Evolutionary conservation across 2,888 invertebrate genomes (phyloP).

Genomic region (Agrypnus murinus): DNA sequence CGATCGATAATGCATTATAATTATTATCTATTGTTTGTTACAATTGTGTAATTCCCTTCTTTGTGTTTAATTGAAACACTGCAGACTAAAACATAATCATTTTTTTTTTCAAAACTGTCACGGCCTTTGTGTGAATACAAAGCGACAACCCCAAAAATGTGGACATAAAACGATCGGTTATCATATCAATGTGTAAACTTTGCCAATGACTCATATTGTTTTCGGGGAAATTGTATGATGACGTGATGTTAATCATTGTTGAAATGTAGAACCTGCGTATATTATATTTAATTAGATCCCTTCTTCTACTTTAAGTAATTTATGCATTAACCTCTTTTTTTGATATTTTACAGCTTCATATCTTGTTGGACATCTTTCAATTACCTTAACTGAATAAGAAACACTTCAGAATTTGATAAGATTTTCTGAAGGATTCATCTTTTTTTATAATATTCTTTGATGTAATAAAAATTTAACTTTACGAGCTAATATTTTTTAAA

Average conservation of each 20-base stretch:
- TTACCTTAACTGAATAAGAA: too few relatives aligned
- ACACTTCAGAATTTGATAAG: background rate
- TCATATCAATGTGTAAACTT: background rate
- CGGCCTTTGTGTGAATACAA: constrained; percentile 1
- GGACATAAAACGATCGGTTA: background rate
- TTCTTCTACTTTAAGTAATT: too few relatives aligned
- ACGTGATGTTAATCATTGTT: constrained; percentile 2
- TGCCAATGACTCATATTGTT: constrained; percentile 10
- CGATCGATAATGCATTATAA: too few relatives aligned
- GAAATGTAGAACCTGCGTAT: background rate
- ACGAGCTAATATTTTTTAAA: constrained; percentile 16
- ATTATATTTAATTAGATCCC: too few relatives aligned
- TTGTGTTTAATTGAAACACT: background rate
- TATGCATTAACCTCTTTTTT: too few relatives aligned
- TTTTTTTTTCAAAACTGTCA: constrained; percentile 1
- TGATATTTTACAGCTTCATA: background rate
- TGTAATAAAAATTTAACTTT: constrained; percentile 9
- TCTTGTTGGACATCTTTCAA: too few relatives aligned
- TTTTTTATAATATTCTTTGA: background rate
- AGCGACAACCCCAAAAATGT: constrained; percentile 9
- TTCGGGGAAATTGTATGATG: constrained; percentile 7
- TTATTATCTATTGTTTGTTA: too few relatives aligned
- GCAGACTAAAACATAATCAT: background rate
- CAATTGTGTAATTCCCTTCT: too few relatives aligned
- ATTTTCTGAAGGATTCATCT: background rate